Base-by-base conservation (phyloP, 1,140 invertebrate genomes). In the Brachionus paranguensis region DNA sequence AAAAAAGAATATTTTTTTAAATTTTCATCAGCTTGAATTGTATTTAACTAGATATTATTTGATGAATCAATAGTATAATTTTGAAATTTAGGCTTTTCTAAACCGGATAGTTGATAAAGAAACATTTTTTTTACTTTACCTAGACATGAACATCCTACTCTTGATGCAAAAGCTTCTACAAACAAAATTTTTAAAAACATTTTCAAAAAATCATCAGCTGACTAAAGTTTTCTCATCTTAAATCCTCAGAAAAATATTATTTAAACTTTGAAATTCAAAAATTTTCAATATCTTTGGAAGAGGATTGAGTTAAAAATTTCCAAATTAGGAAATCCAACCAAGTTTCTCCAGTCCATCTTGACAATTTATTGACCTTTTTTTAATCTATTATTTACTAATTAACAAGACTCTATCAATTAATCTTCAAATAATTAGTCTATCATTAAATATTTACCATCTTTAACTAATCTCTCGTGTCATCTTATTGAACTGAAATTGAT, bases 391-490 rank as follows among this genome's bases (percentile, higher is more conserved):
- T 60, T 60, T 60, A 20, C 20, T 7, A 60, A 10, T 60, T 60
- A 60, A 60, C 53, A 60, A 60, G 17, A 20, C 53, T 60, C 17
- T 8, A 60, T 20, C 33, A 72, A 72, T 72, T 72, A 72, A 72
- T 72, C 68, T 72, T 72, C 24, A 20, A 72, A 72, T 72, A 41
- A 72, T 41, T 72, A 72, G 33, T 41, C 41, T 72, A 43, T 72
- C 68, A 41, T 43, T 43, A 41, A 72, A 72, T 72, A 72, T 72
- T 72, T 72, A 72, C 37, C 17, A 43, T 41, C 17, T n/a, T 43
- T 72, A 43, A 72, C 68, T 72, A 72, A 72, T 72, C 68, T 72
- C 65, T 68, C 65, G 65, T 29, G 14, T 29, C 24, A 33, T 33
- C 12, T 68, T 72, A 43, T 72, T 17, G 37, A 72, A 37, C n/a